These are phyloP conservation scores for Leptogaster cylindrica DNA, from an alignment of 2,888 invertebrate genomes.

Conservation along the genomic window DNA sequence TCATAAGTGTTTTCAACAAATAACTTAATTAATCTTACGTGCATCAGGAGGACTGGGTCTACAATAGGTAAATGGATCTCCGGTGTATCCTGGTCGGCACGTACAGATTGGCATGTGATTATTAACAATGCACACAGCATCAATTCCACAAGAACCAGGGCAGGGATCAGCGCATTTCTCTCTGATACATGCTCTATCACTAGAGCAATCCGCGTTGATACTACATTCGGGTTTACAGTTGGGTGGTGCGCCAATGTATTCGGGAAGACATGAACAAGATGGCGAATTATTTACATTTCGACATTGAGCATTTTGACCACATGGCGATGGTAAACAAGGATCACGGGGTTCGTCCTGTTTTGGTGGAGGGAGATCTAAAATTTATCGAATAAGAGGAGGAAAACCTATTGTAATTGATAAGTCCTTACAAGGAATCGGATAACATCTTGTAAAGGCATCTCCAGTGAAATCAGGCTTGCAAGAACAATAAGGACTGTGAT, in stretches of 20 bases:
- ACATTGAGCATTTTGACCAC: constrained; percentile 72
- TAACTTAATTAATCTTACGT: constrained; percentile 51
- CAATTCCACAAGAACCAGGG: constrained; percentile 73
- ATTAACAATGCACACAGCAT: constrained; percentile 69
- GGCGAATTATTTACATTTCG: constrained; percentile 67
- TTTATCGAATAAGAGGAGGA: too few species aligned
- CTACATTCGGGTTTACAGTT: constrained; percentile 77
- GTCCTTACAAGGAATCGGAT: constrained; percentile 62
- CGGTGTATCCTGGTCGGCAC: constrained; percentile 68
- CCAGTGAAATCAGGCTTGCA: constrained; percentile 75
- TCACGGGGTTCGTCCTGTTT: constrained; percentile 58
- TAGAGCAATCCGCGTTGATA: constrained; percentile 74
- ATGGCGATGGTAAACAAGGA: constrained; percentile 75
- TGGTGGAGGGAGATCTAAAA: constrained; percentile 48
- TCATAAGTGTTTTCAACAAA: neutral
- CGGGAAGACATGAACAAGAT: constrained; percentile 71
- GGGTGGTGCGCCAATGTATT: constrained; percentile 72
- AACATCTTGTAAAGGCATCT: constrained; percentile 75
- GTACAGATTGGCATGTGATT: constrained; percentile 75
- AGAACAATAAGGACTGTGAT: constrained; percentile 80
- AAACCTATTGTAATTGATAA: too few species aligned
- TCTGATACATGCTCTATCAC: constrained; percentile 74
- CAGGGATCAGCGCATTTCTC: constrained; percentile 77
- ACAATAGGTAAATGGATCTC: constrained; percentile 66
- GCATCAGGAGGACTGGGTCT: constrained; percentile 53